A percentile compares a stretch with the other conserved stretches of the same genome.
Conservation (phyloP, 2,888 invertebrate species). For the Exocentrus adspersus region DNA sequence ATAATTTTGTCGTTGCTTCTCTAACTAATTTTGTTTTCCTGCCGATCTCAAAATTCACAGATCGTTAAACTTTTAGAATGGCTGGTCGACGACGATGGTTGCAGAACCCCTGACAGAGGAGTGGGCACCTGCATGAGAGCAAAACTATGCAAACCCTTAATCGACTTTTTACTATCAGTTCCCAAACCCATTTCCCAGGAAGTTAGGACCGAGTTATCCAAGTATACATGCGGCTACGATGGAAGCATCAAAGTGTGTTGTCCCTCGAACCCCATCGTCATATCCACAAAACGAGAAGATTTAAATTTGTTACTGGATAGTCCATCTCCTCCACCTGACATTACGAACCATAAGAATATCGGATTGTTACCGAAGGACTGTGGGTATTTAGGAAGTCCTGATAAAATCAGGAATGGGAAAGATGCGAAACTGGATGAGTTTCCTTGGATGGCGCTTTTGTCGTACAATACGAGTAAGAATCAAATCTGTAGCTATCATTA, state of each 20-base stretch:
- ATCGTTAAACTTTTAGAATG: slow-evolving; percentile 48
- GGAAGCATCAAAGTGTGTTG: slow-evolving; percentile 68
- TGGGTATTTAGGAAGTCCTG: slow-evolving; percentile 64
- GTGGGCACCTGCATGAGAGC: slow-evolving; percentile 60
- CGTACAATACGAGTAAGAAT: slow-evolving; percentile 21
- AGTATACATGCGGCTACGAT: slow-evolving; percentile 60
- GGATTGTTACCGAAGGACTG: slow-evolving; percentile 65
- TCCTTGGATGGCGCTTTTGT: slow-evolving; percentile 80
- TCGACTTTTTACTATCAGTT: slow-evolving; percentile 37
- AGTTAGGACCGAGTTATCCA: slow-evolving; percentile 37
- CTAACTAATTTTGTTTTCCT: no score
- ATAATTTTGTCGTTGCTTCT: no score
- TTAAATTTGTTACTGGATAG: neutral
- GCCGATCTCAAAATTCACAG: no score
- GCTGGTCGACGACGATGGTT: slow-evolving; percentile 53
- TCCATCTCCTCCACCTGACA: slow-evolving; percentile 50
- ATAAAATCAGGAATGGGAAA: slow-evolving; percentile 63
- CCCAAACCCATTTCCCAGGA: slow-evolving; percentile 44
- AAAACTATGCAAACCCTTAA: slow-evolving; percentile 46
- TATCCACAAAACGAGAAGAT: neutral
- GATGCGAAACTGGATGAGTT: slow-evolving; percentile 67
- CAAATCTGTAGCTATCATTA: no score
- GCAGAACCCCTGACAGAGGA: slow-evolving; percentile 56
- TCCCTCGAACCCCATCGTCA: slow-evolving; percentile 53
- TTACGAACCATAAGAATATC: slow-evolving; percentile 58